Evolutionary conservation across 2,113 vertebrate species (phyloP), one percentile per base, ranked within the genome.

Genomic region (Rhabdornis inornatus): DNA sequence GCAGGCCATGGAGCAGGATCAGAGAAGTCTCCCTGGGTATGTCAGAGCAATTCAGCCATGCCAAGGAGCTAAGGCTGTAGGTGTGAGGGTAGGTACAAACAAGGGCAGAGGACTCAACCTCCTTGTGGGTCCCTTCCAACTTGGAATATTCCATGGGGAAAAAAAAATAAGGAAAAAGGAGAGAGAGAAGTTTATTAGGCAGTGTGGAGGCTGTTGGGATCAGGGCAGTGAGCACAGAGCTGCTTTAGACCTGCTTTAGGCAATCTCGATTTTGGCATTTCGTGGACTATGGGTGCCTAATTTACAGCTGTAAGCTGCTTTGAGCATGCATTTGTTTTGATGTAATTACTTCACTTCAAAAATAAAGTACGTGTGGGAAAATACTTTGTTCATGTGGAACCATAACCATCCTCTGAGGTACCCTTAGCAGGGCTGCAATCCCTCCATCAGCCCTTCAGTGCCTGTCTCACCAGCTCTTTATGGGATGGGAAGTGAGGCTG

Each of bases 1-100:
- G 53, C 64, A 50, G 91, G 64, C 1, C 1, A 5, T 0, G 22
- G 72, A 3, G 21, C 0, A 0, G 23, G 35, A 22, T 42, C 61
- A 53, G 27, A 70, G 74, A 92, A 30, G 0, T 35, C 17, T 25
- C 50, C 3, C 49, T 76, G 68, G 37, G 4, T 53, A 1, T 22
- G 16, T 14, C 63, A 61, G 7, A 66, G 88, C 69, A 91, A 65
- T 30, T 20, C 15, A 40, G 65, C 6, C 57, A 4, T 10, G 28
- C 31, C 27, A 1, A 7, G 50, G 42, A 65, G 37, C 45, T n/a
- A 2, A 64, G 56, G 40, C 71, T 60, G 27, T 16, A 30, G 53
- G 47, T 30, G 27, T 42, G 39, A 81, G 27, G 9, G 9, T 2
- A 31, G 37, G 50, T 77, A 47, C 33, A 83, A 60, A 66, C 7